Evolutionary conservation across 2,888 invertebrate species (phyloP).

Genomic region (Eledone cirrhosa): DNA sequence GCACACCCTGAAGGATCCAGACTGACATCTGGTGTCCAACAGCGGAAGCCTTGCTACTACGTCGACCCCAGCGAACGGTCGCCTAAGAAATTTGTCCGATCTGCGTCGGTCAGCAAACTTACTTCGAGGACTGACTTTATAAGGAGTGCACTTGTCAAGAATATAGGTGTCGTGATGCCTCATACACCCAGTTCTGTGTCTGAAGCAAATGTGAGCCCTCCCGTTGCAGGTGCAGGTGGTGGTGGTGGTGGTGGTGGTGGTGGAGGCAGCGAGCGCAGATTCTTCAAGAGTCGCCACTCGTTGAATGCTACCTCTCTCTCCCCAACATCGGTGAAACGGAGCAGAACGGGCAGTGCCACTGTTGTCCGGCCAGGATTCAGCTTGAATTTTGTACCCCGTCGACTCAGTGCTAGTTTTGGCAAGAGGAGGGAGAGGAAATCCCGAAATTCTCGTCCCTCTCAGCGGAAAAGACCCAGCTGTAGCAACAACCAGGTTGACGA

Average conservation of each 20-base stretch:
- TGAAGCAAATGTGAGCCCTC: not conserved
- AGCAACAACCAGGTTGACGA: not conserved
- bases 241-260: not conserved
- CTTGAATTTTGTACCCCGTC: slow-evolving; percentile 47
- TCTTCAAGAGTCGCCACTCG: slow-evolving; percentile 4
- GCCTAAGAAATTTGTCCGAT: not conserved
- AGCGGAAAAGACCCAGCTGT: not conserved
- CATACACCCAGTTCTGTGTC: not conserved
- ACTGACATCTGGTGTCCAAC: not conserved
- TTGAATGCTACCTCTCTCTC: not conserved
- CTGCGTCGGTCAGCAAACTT: not conserved
- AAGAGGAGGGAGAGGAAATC: not conserved
- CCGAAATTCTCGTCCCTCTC: not conserved
- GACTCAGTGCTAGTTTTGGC: slow-evolving; percentile 29
- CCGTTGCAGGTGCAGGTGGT: not conserved
- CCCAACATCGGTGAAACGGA: not conserved
- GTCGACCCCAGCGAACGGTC: not conserved
- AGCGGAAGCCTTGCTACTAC: not conserved
- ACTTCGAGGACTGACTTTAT: not conserved
- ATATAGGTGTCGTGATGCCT: not conserved
- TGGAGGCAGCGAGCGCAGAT: not conserved
- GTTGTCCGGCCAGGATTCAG: slow-evolving; percentile 51
- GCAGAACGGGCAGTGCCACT: slow-evolving; percentile 39
- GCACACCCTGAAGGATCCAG: not conserved
- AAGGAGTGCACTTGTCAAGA: not conserved